phyloP scores from a whole-genome alignment of 2,797 vertebrate genomes.

The Epinephelus malabaricus region DNA sequence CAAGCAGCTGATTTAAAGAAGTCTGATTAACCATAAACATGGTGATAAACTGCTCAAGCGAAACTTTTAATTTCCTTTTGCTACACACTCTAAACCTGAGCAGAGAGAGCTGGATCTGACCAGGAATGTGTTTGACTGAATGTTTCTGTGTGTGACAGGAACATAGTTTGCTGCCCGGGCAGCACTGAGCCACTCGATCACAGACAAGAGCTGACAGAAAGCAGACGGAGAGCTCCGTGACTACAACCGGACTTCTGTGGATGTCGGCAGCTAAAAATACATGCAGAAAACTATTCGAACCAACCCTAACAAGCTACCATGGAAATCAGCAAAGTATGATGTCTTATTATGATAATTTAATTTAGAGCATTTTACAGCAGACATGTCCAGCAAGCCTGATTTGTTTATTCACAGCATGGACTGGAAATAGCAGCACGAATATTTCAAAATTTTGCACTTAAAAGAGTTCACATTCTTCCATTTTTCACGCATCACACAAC shows the following conservation, averaged over 20 bases:
- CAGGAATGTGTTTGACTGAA: constrained; percentile 28
- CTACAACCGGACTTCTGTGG: constrained; percentile 47
- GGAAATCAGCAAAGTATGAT: constrained; percentile 10
- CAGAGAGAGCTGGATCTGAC: constrained; percentile 1
- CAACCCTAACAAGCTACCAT: constrained; percentile 3
- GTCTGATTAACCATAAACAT: neutral
- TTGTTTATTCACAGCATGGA: neutral
- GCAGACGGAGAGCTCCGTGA: constrained; percentile 62
- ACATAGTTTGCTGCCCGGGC: constrained; percentile 34
- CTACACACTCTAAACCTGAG: neutral
- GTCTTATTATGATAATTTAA: neutral
- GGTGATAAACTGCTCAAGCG: neutral
- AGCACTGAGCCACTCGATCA: constrained; percentile 47
- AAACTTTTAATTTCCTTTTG: neutral
- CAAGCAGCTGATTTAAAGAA: constrained; percentile 12
- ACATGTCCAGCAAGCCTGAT: neutral
- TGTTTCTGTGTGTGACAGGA: constrained; percentile 37
- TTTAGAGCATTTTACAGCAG: neutral
- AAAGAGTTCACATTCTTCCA: constrained; percentile 4
- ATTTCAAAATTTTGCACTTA: neutral
- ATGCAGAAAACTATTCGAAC: constrained; percentile 30
- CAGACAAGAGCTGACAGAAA: constrained; percentile 69
- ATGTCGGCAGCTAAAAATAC: constrained; percentile 67
- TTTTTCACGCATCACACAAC: neutral
- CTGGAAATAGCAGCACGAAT: neutral